phyloP scores from a whole-genome alignment of 2,797 vertebrate species.

The Harpagifer antarcticus region DNA sequence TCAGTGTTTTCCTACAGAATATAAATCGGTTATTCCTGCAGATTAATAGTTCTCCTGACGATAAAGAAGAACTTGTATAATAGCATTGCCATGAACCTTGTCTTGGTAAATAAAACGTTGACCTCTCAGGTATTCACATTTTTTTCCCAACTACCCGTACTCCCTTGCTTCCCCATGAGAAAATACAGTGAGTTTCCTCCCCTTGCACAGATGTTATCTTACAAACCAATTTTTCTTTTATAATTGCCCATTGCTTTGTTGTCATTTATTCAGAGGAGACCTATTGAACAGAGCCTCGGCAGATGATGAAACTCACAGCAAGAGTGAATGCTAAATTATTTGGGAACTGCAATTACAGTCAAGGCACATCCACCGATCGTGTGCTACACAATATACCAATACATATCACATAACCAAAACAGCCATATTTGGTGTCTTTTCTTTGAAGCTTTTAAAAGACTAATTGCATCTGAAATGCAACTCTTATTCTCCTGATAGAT shows the following conservation, averaged over 20 bases:
- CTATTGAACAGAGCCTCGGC: conserved; percentile 37
- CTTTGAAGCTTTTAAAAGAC: background rate
- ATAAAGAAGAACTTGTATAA: conserved; percentile 61
- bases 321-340: conserved; percentile 57
- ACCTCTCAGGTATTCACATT: conserved; percentile 24
- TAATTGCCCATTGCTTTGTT: conserved; percentile 73
- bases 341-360: conserved; percentile 43
- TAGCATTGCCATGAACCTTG: conserved; percentile 46
- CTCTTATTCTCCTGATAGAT: too few relatives aligned
- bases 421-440: background rate
- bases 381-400: conserved; percentile 20
- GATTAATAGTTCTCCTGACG: conserved; percentile 28
- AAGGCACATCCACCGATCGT: conserved; percentile 10
- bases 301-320: conserved; percentile 68
- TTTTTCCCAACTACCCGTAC: background rate
- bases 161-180: conserved; percentile 14
- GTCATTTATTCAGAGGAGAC: conserved; percentile 61
- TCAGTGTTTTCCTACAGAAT: conserved; percentile 48
- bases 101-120: conserved; percentile 32
- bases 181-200: conserved; percentile 44
- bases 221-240: conserved; percentile 68
- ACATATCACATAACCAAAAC: conserved; percentile 4
- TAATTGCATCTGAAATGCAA: background rate
- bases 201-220: conserved; percentile 64
- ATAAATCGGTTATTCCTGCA: conserved; percentile 52